phyloP scores from a whole-genome alignment of 2,888 invertebrate species.

The Argyresthia albistria region DNA sequence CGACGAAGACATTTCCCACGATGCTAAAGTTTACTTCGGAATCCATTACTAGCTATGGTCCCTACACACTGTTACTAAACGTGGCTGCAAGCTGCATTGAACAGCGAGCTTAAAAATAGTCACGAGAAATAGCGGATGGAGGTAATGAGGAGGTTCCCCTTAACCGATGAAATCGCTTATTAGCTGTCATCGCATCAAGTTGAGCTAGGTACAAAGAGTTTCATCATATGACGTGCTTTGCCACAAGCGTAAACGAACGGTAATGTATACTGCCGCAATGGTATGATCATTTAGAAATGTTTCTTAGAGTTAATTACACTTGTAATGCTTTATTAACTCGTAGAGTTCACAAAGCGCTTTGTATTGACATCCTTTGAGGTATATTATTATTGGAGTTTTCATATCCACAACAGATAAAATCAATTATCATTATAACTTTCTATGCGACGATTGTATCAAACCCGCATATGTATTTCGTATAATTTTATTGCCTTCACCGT shows the following conservation, averaged over 20 bases:
- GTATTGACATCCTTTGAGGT: no score
- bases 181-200: not conserved
- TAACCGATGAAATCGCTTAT: not conserved
- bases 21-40: slow-evolving; percentile 10
- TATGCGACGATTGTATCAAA: no score
- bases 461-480: no score
- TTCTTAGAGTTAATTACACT: not conserved
- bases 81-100: not conserved
- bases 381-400: no score
- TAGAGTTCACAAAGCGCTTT: no score
- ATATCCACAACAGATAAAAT: no score
- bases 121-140: no score
- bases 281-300: not conserved
- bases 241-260: not conserved
- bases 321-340: not conserved
- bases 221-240: not conserved
- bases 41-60: not conserved
- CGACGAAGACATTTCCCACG: slow-evolving; percentile 8
- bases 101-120: not conserved
- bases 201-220: not conserved
- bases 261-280: not conserved
- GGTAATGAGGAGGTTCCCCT: not conserved
- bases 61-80: not conserved
- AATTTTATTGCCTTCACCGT: no score
- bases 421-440: no score